Percentiles rank a stretch among this genome's conserved stretches.
phyloP scores from a whole-genome alignment of 2,113 vertebrate genomes.

The Microcebus ravelobensis region DNA sequence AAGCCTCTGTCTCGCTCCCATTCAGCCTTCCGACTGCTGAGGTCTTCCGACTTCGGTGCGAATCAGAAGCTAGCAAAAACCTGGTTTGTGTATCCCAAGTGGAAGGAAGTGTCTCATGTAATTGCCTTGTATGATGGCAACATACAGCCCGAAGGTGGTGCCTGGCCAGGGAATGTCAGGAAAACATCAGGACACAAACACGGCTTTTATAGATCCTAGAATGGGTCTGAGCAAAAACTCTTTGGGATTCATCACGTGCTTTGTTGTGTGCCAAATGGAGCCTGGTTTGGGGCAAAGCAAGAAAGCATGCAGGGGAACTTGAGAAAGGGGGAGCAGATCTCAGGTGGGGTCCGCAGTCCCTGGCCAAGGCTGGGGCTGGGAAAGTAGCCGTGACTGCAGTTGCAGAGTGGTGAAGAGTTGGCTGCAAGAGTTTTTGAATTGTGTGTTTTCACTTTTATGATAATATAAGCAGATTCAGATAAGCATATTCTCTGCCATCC shows the following conservation, averaged over 20 bases:
- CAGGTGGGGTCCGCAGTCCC: not conserved
- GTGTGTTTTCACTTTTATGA: not conserved
- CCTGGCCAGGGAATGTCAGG: not conserved
- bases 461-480: not conserved
- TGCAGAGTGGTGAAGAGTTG: not conserved
- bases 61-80: not conserved
- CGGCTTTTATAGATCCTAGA: not conserved
- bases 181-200: not conserved
- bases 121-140: not conserved
- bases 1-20: not conserved
- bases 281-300: not conserved
- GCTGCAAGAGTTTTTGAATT: not conserved
- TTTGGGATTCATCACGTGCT: not conserved
- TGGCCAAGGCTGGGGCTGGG: not conserved
- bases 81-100: not conserved
- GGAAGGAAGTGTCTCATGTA: not conserved
- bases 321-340: not conserved
- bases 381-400: accelerated
- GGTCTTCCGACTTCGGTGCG: not conserved
- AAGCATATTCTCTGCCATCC: not conserved
- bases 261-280: not conserved
- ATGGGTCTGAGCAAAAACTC: not conserved
- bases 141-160: not conserved
- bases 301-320: not conserved
- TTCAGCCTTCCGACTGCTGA: not conserved